These are phyloP conservation scores for Erannis defoliaria DNA, from an alignment of 2,888 invertebrate species.

Conservation along the genomic window DNA sequence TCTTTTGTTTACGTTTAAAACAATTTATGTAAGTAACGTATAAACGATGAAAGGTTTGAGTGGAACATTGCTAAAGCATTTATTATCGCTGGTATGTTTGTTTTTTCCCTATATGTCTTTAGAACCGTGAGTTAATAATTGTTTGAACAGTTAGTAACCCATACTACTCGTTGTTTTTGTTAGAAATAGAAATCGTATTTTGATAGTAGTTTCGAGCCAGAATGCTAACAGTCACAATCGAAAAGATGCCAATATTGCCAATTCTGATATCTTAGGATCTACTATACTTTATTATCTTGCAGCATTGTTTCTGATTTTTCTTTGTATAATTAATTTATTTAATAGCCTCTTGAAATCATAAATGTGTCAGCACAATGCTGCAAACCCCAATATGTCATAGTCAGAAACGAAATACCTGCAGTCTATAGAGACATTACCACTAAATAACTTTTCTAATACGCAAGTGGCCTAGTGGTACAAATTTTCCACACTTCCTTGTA, in stretches of 20 bases:
- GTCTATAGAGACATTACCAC: no score
- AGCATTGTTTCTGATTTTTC: conserved; percentile 7
- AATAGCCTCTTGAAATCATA: background rate
- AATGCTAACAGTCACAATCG: conserved; percentile 39
- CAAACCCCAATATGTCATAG: conserved; percentile 16
- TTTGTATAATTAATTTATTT: background rate
- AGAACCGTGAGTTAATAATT: conserved; percentile 21
- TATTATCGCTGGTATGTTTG: background rate
- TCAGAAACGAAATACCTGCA: conserved; percentile 23
- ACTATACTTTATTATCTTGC: background rate
- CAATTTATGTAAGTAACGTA: background rate
- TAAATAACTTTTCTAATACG: no score
- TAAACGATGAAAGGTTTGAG: background rate
- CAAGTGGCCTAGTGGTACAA: no score
- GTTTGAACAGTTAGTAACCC: conserved; percentile 29
- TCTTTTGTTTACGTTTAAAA: background rate
- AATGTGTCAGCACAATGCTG: conserved; percentile 3
- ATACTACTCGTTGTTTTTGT: conserved; percentile 28
- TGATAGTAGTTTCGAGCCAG: conserved; percentile 20
- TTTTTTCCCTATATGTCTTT: conserved; percentile 5
- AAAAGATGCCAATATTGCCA: conserved; percentile 45
- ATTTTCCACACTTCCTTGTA: no score
- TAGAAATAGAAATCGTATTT: conserved; percentile 30
- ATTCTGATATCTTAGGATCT: conserved; percentile 1
- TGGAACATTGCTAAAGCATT: conserved; percentile 8